phyloP scores from a whole-genome alignment of 2,888 invertebrate species.

The Drosophila vallismaia region DNA sequence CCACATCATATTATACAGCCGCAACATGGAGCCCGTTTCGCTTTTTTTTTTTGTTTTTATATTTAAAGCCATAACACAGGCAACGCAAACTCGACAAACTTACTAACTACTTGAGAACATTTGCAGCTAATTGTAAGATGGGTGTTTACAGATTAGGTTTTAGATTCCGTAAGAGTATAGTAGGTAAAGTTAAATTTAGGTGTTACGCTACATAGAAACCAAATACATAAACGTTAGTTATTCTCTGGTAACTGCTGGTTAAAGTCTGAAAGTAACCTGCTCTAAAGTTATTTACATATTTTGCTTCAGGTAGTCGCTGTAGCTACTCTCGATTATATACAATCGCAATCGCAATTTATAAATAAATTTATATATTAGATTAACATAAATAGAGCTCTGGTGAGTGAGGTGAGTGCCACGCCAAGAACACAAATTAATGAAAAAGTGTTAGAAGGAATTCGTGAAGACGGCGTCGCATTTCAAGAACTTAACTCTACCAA shows the following conservation, averaged over 20 bases:
- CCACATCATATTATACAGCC: slow-evolving; percentile 27
- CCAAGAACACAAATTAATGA: slow-evolving; percentile 56
- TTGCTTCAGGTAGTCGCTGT: slow-evolving; percentile 26
- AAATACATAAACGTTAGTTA: slow-evolving; percentile 54
- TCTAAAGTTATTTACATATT: slow-evolving; percentile 62
- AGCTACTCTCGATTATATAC: slow-evolving; percentile 60
- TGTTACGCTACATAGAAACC: slow-evolving; percentile 55
- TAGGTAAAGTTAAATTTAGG: slow-evolving; percentile 36
- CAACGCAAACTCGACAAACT: slow-evolving; percentile 65
- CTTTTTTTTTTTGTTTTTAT: slow-evolving; percentile 1
- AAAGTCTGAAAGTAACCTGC: slow-evolving; percentile 35
- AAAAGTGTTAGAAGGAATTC: slow-evolving; percentile 46
- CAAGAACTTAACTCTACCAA: slow-evolving; percentile 60
- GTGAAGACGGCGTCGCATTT: slow-evolving; percentile 60
- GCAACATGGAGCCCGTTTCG: slow-evolving; percentile 35
- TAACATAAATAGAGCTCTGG: slow-evolving; percentile 26
- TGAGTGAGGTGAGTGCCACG: slow-evolving; percentile 60
- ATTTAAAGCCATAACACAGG: slow-evolving; percentile 62
- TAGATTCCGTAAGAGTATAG: slow-evolving; percentile 45
- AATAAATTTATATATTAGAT: slow-evolving; percentile 20
- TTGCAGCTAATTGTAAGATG: slow-evolving; percentile 57
- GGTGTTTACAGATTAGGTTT: slow-evolving; percentile 43
- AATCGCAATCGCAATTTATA: slow-evolving; percentile 36
- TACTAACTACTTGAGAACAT: slow-evolving; percentile 75
- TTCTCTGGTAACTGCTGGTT: slow-evolving; percentile 24